Conservation (phyloP, 2,888 invertebrate genomes). For the Hetaerina titia region DNA sequence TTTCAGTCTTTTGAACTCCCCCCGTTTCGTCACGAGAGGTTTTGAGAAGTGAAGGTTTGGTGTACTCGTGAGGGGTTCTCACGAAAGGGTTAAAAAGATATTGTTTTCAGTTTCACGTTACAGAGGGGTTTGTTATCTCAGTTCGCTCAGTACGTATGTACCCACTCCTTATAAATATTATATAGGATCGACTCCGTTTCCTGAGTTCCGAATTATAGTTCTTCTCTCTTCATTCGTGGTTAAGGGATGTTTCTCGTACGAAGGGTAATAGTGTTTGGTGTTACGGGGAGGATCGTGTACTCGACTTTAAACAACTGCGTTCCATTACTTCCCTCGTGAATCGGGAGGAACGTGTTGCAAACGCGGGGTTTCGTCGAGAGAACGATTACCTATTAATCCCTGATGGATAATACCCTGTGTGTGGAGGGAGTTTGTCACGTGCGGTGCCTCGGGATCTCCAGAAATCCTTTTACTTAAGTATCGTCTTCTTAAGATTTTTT, state of each 20-base stretch:
- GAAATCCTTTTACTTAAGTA: not conserved
- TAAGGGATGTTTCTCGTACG: too few relatives aligned
- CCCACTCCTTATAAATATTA: too few relatives aligned
- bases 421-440: not conserved
- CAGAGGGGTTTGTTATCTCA: too few relatives aligned
- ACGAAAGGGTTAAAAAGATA: too few relatives aligned
- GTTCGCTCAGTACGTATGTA: too few relatives aligned
- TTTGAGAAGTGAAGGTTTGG: not conserved
- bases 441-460: not conserved
- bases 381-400: not conserved
- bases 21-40: not conserved
- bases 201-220: too few relatives aligned
- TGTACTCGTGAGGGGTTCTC: not conserved
- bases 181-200: too few relatives aligned
- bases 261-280: not conserved
- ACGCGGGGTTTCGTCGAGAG: not conserved
- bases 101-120: too few relatives aligned
- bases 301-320: not conserved
- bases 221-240: too few relatives aligned
- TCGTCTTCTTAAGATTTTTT: not conserved
- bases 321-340: not conserved
- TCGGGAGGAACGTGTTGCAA: not conserved
- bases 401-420: not conserved
- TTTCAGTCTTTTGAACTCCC: not conserved
- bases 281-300: not conserved